These are phyloP conservation scores for Sussaba pulchella DNA, from an alignment of 2,888 invertebrate species.

Conservation along the genomic window DNA sequence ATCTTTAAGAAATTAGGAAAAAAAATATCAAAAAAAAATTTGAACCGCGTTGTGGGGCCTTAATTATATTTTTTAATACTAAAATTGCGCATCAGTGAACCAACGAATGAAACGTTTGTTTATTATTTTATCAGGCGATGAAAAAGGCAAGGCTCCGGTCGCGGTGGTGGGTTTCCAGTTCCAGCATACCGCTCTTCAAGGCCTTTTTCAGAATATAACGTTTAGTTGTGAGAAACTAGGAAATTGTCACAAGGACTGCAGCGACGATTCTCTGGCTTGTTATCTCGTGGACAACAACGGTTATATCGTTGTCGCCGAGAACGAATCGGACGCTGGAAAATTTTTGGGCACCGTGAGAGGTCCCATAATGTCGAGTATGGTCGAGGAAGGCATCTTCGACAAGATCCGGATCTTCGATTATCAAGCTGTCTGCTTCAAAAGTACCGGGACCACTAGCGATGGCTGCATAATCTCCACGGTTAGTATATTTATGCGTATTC, in stretches of 20 bases:
- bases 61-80: no score
- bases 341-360: slow-evolving; percentile 95
- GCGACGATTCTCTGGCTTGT: slow-evolving; percentile 90
- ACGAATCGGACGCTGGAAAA: slow-evolving; percentile 90
- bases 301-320: slow-evolving; percentile 90
- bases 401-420: slow-evolving; percentile 93
- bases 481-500: slow-evolving; percentile 75
- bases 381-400: slow-evolving; percentile 91
- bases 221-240: slow-evolving; percentile 84
- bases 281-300: slow-evolving; percentile 96
- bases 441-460: slow-evolving; percentile 87
- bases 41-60: no score
- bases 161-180: slow-evolving; percentile 91
- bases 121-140: slow-evolving; percentile 72
- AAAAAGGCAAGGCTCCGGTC: slow-evolving; percentile 84
- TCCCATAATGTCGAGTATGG: slow-evolving; percentile 90
- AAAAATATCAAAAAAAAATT: no score
- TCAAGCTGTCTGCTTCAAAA: slow-evolving; percentile 94
- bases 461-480: slow-evolving; percentile 88
- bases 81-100: no score
- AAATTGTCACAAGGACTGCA: slow-evolving; percentile 86
- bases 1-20: no score
- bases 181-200: slow-evolving; percentile 90
- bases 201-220: slow-evolving; percentile 93
- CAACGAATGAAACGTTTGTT: no score